A percentile compares a stretch with the other conserved stretches of the same genome.
phyloP scores from a whole-genome alignment of 2,113 vertebrate genomes.

The Sarotherodon lohbergeri region DNA sequence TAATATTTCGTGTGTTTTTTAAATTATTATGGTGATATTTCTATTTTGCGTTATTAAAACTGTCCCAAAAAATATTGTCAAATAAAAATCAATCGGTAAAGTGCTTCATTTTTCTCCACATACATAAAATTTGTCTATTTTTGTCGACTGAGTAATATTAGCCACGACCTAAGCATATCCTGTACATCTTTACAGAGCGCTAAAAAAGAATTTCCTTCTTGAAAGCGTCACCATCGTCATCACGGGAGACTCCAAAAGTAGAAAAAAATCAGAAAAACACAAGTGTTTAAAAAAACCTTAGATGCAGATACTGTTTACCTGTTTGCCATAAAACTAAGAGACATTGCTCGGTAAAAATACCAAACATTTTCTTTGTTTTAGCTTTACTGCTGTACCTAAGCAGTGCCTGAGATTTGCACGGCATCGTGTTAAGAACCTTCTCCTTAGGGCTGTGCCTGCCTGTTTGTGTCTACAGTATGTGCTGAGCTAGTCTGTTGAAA shows the following conservation, averaged over 20 bases:
- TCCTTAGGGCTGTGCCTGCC: slow-evolving; percentile 21
- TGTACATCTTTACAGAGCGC: background rate
- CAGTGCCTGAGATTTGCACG: background rate
- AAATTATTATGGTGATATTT: accelerated
- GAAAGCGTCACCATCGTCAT: background rate
- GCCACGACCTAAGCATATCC: background rate
- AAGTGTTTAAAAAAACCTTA: background rate
- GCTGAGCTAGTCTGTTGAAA: slow-evolving; percentile 71
- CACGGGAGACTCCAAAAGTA: background rate
- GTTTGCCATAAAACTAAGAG: background rate
- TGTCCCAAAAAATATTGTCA: background rate
- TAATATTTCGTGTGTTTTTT: accelerated
- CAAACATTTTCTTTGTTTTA: background rate
- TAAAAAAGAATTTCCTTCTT: background rate
- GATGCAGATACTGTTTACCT: background rate
- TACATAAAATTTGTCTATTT: background rate
- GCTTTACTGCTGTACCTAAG: background rate
- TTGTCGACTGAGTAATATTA: background rate
- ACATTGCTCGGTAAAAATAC: background rate
- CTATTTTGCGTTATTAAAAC: background rate
- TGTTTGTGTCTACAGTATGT: slow-evolving; percentile 54
- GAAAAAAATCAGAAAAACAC: background rate
- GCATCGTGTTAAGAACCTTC: background rate
- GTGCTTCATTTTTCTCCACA: background rate
- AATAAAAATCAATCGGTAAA: background rate